These are phyloP conservation scores for Atherix ibis DNA, from an alignment of 2,888 invertebrate species.

Conservation along the genomic window DNA sequence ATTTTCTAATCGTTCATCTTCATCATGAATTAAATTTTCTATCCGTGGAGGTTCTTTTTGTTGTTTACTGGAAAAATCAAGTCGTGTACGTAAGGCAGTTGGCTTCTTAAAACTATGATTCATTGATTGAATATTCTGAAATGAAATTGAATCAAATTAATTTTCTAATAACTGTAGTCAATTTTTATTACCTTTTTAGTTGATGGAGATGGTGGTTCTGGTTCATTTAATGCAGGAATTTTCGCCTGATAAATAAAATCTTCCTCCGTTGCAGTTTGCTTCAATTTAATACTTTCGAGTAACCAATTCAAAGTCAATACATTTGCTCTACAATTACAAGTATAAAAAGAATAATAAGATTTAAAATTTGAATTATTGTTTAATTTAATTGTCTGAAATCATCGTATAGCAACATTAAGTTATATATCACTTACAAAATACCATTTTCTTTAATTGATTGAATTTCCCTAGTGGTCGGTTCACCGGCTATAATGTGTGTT, in stretches of 20 bases:
- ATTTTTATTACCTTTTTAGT: constrained; percentile 37
- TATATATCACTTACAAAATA: constrained; percentile 14
- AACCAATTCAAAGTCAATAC: constrained; percentile 62
- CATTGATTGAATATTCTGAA: constrained; percentile 25
- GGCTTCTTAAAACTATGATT: constrained; percentile 31
- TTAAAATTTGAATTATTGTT: background rate
- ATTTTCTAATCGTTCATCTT: constrained; percentile 13
- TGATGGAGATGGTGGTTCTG: constrained; percentile 41
- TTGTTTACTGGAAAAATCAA: constrained; percentile 5
- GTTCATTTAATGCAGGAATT: constrained; percentile 18
- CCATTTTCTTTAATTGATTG: constrained; percentile 24
- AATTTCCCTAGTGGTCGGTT: constrained; percentile 36
- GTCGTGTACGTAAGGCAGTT: constrained; percentile 14
- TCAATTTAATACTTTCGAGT: constrained; percentile 47
- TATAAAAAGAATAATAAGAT: constrained; percentile 2
- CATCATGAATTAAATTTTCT: constrained; percentile 6
- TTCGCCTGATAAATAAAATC: constrained; percentile 24
- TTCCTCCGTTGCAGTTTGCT: constrained; percentile 41
- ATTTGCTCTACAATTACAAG: constrained; percentile 33
- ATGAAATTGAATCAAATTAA: too few relatives aligned
- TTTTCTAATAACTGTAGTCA: too few relatives aligned
- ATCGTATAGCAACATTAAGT: too few relatives aligned
- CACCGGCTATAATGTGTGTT: constrained; percentile 66
- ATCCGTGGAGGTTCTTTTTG: constrained; percentile 2
- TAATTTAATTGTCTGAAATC: constrained; percentile 11